phyloP scores from a whole-genome alignment of 1,140 invertebrate species.

The Apis cerana region DNA sequence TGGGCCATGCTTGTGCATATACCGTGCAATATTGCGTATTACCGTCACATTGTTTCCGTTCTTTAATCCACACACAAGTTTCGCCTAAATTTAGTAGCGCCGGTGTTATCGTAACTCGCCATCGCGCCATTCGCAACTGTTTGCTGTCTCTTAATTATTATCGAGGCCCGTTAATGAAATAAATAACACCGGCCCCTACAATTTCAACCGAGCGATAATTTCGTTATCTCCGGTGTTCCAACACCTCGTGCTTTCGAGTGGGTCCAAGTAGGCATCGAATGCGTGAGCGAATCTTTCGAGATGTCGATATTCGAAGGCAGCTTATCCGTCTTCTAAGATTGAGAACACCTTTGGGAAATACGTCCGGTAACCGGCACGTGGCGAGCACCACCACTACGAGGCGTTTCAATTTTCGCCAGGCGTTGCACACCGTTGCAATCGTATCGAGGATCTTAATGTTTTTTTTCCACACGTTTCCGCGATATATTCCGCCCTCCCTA shows the following conservation, averaged over 20 bases:
- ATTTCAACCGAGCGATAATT: background rate
- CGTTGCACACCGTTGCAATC: background rate
- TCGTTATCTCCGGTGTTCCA: too few species aligned
- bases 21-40: background rate
- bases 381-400: constrained; percentile 4
- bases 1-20: background rate
- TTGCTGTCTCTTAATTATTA: background rate
- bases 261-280: constrained; percentile 13
- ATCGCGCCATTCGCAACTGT: background rate
- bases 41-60: background rate
- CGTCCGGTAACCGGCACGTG: constrained; percentile 31
- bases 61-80: background rate
- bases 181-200: background rate
- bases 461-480: too few species aligned
- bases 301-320: constrained; percentile 41
- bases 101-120: background rate
- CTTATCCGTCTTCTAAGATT: constrained; percentile 44
- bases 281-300: constrained; percentile 38
- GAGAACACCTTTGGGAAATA: constrained; percentile 60
- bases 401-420: constrained; percentile 39
- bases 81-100: background rate
- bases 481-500: too few species aligned
- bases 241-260: constrained; percentile 4
- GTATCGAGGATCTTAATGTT: too few species aligned
- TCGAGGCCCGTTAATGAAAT: background rate